phyloP scores from a whole-genome alignment of 2,797 vertebrate species.

The Sebastes hubbsi region DNA sequence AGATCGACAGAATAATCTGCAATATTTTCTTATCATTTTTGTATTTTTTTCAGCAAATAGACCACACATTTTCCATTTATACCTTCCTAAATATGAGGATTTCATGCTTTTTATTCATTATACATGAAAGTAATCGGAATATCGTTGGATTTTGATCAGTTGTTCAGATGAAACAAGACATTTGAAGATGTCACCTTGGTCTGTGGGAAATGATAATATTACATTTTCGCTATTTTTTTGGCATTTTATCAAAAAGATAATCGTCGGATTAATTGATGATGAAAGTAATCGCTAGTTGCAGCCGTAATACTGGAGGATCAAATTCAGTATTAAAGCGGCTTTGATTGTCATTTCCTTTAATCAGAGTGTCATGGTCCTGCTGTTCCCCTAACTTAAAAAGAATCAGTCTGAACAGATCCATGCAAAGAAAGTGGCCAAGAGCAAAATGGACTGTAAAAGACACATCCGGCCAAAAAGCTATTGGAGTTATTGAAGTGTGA shows the following conservation, averaged over 20 bases:
- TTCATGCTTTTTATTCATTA: background rate
- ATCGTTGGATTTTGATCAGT: background rate
- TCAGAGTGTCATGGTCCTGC: background rate
- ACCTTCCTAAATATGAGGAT: background rate
- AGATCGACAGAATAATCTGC: background rate
- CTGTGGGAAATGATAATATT: background rate
- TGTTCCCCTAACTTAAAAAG: background rate
- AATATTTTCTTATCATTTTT: background rate
- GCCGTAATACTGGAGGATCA: background rate
- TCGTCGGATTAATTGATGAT: background rate
- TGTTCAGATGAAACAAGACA: background rate
- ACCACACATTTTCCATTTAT: background rate
- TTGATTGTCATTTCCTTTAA: conserved; percentile 15
- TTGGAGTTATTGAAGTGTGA: conserved; percentile 7
- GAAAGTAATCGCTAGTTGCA: background rate
- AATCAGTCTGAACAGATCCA: conserved; percentile 2
- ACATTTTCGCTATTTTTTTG: background rate
- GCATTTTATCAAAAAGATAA: background rate
- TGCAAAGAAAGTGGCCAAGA: conserved; percentile 7
- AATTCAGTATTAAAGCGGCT: background rate
- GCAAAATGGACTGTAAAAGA: conserved; percentile 13
- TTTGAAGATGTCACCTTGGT: background rate
- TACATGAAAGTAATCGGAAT: background rate
- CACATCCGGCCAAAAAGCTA: background rate
- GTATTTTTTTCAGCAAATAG: background rate